Percentiles rank a stretch among this genome's conserved stretches.
These are phyloP conservation scores for Microctenopoma steveboyesi DNA, from an alignment of 2,797 vertebrate genomes.

Conservation along the genomic window DNA sequence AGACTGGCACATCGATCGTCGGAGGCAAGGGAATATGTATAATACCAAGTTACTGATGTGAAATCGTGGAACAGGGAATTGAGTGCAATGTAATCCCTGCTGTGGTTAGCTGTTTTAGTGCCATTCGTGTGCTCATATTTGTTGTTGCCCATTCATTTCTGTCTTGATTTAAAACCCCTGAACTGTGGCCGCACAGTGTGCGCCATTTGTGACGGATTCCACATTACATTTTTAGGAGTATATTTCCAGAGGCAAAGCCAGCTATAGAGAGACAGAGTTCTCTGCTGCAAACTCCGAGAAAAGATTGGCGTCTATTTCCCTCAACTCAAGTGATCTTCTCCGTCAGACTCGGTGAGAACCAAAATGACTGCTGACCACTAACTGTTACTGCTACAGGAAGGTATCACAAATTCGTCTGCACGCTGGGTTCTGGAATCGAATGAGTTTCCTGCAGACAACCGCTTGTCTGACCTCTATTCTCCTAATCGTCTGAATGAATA, in stretches of 20 bases:
- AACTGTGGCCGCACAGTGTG: not conserved
- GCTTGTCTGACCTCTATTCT: conserved; percentile 51
- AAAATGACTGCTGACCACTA: conserved; percentile 41
- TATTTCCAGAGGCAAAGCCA: conserved; percentile 26
- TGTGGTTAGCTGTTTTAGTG: conserved; percentile 35
- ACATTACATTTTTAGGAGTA: conserved; percentile 25
- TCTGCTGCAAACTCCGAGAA: conserved; percentile 10
- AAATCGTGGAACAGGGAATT: conserved; percentile 34
- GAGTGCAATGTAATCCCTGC: conserved; percentile 39
- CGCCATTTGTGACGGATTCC: conserved; percentile 19
- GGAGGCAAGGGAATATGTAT: conserved; percentile 32
- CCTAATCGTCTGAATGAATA: conserved; percentile 40
- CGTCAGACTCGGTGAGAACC: conserved; percentile 30
- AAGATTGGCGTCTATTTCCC: not conserved
- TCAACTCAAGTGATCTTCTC: conserved; percentile 32
- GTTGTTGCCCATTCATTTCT: conserved; percentile 16
- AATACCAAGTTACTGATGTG: conserved; percentile 44
- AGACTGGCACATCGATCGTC: conserved; percentile 53
- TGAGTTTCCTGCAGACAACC: conserved; percentile 61
- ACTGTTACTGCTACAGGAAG: conserved; percentile 37
- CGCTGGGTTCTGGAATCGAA: conserved; percentile 55
- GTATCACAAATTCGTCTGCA: conserved; percentile 43
- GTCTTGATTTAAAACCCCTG: conserved; percentile 26
- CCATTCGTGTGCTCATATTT: conserved; percentile 29
- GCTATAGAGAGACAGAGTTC: not conserved